Evolutionary conservation across 2,888 invertebrate species (phyloP).

Genomic region (Carcina quercana): DNA sequence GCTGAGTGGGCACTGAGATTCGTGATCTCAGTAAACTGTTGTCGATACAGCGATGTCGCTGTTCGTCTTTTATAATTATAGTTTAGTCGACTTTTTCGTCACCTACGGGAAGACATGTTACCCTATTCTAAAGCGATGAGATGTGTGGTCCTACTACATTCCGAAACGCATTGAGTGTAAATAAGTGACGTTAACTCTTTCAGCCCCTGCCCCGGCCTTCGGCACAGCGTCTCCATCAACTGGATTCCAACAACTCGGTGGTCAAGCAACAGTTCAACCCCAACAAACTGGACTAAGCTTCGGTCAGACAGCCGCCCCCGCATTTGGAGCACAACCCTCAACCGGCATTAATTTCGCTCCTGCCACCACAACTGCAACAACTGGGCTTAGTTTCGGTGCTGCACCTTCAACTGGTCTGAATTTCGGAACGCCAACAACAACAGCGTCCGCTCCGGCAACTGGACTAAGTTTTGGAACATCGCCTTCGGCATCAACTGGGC

Average conservation of each 20-base stretch:
- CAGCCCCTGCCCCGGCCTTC: slow-evolving; percentile 17
- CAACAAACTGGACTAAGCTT: slow-evolving; percentile 10
- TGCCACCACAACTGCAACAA: slow-evolving; percentile 14
- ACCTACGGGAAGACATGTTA: no score
- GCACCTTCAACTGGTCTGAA: slow-evolving; percentile 2
- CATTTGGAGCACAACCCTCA: no score
- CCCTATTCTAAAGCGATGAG: no score
- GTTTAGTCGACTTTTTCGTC: no score
- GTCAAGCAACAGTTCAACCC: neutral
- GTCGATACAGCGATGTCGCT: no score
- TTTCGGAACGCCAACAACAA: slow-evolving; percentile 5
- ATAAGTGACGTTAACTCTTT: no score
- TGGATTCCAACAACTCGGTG: slow-evolving; percentile 2
- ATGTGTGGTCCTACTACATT: no score
- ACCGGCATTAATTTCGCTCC: slow-evolving; percentile 15
- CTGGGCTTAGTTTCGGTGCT: slow-evolving; percentile 21
- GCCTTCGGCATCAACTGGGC: neutral
- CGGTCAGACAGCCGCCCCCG: slow-evolving; percentile 1
- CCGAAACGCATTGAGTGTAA: no score
- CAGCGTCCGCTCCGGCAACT: neutral
- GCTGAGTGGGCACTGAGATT: no score
- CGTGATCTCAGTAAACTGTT: no score
- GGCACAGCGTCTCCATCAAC: slow-evolving; percentile 11
- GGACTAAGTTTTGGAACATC: slow-evolving; percentile 3
- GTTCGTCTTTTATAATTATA: no score